These are phyloP conservation scores for Salvator merianae DNA, from an alignment of 2,113 vertebrate species.

Conservation along the genomic window DNA sequence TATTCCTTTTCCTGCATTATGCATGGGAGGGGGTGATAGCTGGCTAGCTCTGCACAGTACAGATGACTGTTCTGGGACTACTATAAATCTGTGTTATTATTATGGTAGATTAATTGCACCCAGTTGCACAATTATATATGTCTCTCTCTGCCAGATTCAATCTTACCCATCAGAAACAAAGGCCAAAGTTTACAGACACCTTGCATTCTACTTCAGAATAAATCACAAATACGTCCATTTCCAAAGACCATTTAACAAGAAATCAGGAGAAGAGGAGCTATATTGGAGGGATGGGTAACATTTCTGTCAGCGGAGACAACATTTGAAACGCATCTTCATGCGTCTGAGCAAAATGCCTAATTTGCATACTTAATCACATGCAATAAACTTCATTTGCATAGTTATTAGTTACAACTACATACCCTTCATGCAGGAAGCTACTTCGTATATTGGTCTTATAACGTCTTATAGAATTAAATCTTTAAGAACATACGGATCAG, in stretches of 20 bases:
- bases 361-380: constrained; percentile 30
- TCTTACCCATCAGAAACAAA: constrained; percentile 43
- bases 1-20: constrained; percentile 62
- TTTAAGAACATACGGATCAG: background rate
- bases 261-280: background rate
- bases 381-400: constrained; percentile 29
- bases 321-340: background rate
- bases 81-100: constrained; percentile 29
- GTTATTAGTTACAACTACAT: constrained; percentile 23
- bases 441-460: background rate
- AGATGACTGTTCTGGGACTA: constrained; percentile 55
- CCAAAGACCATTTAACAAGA: constrained; percentile 27
- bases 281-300: background rate
- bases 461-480: background rate
- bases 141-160: constrained; percentile 31
- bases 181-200: constrained; percentile 24
- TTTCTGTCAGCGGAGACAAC: background rate
- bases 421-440: background rate
- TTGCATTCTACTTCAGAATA: constrained; percentile 26
- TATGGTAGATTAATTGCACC: constrained; percentile 54
- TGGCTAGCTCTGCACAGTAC: constrained; percentile 19
- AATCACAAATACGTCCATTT: constrained; percentile 11
- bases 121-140: constrained; percentile 43
- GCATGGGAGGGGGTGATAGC: constrained; percentile 40
- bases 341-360: background rate